Base-by-base conservation (phyloP, 2,888 invertebrate genomes). In the Oscheius onirici region DNA sequence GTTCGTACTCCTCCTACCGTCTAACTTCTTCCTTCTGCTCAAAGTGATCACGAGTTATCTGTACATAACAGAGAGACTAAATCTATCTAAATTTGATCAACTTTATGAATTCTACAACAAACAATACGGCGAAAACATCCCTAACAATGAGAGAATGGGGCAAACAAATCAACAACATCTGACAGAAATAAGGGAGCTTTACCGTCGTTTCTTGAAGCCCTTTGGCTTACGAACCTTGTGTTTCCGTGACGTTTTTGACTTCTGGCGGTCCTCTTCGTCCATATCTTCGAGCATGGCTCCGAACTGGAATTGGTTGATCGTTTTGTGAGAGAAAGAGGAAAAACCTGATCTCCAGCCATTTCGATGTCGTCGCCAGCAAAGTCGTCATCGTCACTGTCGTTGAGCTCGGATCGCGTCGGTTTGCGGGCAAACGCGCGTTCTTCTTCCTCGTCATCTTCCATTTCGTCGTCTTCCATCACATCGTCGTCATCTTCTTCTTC, bases 251-350 rank as follows among this genome's bases (percentile, higher is more conserved):
- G 46, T 52, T 49, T 74, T 74, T 15, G 58, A 34, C 17, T 68
- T 41, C 11, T 60, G 51, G 24, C 74, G 68, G n/a, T 76, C 77
- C 15, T 77, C 80, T 6, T 83, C 83, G 34, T 77, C 75, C 51
- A 75, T 55, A 20, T 82, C 81, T 69, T 83, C 83, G 41, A 83
- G 61, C 75, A 78, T 75, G 22, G 77, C 79, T 8, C 77, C 83
- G 61, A 79, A 80, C 71, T 79, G 65, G 67, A 73, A 20, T 15
- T 49, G 8, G 3, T 20, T 20, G 24, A 20, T 8, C 8, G 5
- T 41, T n/a, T 5, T 28, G 15, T 24, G 6, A 22, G 11, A 55
- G n/a, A 22, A 34, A 11, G 20, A 28, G 15, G 26, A 26, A 24
- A 20, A 22, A 71, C 72, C 46, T 46, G 34, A 65, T 73, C 73